phyloP scores from a whole-genome alignment of 2,888 invertebrate genomes.

The Drosophila mayaguana region DNA sequence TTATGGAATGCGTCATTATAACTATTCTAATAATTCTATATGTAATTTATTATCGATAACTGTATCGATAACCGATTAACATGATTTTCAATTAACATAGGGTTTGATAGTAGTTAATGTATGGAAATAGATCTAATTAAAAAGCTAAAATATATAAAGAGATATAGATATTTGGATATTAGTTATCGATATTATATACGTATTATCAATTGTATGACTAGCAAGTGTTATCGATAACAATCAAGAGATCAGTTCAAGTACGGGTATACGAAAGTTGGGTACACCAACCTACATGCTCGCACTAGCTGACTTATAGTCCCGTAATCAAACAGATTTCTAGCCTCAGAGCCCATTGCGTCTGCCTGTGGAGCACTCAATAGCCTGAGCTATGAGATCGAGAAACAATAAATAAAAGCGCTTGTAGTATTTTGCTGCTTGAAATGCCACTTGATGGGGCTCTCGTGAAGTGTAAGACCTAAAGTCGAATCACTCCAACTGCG shows the following conservation, averaged over 20 bases:
- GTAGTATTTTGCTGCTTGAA: conserved; percentile 34
- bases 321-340: conserved; percentile 29
- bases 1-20: not conserved
- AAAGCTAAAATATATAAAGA: too few species aligned
- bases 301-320: not conserved
- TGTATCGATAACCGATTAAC: too few species aligned
- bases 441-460: conserved; percentile 39
- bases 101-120: not conserved
- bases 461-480: conserved; percentile 13
- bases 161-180: too few species aligned
- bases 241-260: not conserved
- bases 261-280: conserved; percentile 3
- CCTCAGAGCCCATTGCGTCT: not conserved
- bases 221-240: not conserved
- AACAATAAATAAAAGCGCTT: conserved; percentile 19
- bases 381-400: conserved; percentile 6
- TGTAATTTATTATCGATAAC: not conserved
- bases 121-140: too few species aligned
- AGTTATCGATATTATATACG: not conserved
- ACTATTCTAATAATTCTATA: not conserved
- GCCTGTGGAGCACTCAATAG: conserved; percentile 9
- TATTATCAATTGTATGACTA: not conserved
- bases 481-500: conserved; percentile 31
- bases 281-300: not conserved
- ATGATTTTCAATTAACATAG: not conserved